These are phyloP conservation scores for Aldabrachelys gigantea DNA, from an alignment of 2,113 vertebrate genomes.

Conservation along the genomic window DNA sequence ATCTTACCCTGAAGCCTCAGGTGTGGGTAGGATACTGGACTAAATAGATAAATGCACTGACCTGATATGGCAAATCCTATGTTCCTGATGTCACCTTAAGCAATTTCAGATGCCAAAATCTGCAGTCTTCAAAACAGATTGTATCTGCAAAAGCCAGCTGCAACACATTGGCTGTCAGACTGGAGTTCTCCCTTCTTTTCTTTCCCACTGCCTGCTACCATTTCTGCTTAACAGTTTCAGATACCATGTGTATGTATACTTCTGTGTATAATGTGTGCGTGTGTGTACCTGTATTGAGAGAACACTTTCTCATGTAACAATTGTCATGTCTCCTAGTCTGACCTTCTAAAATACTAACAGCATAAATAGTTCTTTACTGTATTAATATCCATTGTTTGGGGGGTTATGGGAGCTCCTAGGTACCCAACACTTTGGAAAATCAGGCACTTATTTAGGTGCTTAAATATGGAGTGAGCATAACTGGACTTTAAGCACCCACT, in stretches of 20 bases:
- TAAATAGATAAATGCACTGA: conserved; percentile 25
- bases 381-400: not conserved
- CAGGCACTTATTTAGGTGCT: not conserved
- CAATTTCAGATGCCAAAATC: conserved; percentile 37
- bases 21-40: not conserved
- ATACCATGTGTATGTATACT: not conserved
- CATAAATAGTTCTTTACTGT: not conserved
- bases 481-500: not conserved
- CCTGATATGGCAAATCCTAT: conserved; percentile 18
- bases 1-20: conserved; percentile 29
- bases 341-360: not conserved
- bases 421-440: not conserved
- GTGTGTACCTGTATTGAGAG: not conserved
- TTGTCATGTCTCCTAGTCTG: conserved; percentile 13
- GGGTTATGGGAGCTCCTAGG: not conserved
- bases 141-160: conserved; percentile 16
- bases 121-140: conserved; percentile 45
- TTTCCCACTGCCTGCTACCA: not conserved
- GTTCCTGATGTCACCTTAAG: conserved; percentile 49
- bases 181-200: conserved; percentile 27
- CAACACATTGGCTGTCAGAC: not conserved
- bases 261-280: not conserved
- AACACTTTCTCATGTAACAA: not conserved
- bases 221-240: conserved; percentile 27
- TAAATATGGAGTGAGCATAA: not conserved